Conservation (phyloP, 2,888 invertebrate species). For the Azorinus chamasolen region DNA sequence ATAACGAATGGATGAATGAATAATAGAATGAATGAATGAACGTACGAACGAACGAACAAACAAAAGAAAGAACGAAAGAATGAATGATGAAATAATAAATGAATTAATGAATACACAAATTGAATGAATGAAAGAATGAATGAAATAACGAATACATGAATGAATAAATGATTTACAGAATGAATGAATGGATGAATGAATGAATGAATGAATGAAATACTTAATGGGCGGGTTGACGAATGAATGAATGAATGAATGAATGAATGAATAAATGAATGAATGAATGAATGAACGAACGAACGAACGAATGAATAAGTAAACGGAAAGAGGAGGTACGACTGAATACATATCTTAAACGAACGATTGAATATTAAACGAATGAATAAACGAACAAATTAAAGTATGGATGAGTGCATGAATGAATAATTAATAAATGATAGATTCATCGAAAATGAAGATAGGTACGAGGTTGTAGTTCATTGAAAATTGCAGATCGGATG, state of each 20-base stretch:
- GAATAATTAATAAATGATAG: background rate
- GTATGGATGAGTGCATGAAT: background rate
- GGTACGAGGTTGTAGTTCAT: too few species aligned
- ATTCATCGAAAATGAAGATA: background rate
- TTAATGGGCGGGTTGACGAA: background rate
- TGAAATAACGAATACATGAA: background rate
- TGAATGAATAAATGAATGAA: background rate
- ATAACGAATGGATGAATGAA: background rate
- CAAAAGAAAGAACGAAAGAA: background rate
- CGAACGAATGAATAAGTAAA: too few species aligned
- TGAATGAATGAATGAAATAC: conserved; percentile 1
- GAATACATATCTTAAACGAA: background rate
- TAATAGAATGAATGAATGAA: conserved; percentile 6
- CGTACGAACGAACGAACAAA: background rate
- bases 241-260: background rate
- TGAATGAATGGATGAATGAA: conserved; percentile 5
- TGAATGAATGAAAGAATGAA: conserved; percentile 1
- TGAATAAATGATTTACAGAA: background rate
- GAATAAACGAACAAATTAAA: background rate
- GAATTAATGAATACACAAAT: conserved; percentile 1
- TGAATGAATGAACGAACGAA: too few species aligned
- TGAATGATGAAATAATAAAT: background rate
- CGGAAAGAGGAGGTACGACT: background rate
- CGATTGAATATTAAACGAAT: background rate
- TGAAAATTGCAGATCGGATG: too few species aligned